phyloP scores from a whole-genome alignment of 2,888 invertebrate genomes.

The Stenotaenia linearis region DNA sequence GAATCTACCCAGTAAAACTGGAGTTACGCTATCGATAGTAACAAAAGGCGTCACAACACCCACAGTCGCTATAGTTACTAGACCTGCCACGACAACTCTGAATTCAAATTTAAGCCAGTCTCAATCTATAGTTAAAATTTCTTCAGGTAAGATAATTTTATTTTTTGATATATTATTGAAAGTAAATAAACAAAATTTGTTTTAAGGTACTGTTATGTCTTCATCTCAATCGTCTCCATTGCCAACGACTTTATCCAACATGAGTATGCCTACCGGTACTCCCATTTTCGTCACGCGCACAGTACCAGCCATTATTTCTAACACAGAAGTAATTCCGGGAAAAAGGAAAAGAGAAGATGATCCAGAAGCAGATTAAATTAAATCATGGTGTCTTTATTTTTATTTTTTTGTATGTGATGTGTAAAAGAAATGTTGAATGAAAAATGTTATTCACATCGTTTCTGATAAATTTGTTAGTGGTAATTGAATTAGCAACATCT shows the following conservation, averaged over 20 bases:
- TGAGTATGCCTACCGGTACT: conserved; percentile 28
- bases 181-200: not conserved
- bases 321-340: conserved; percentile 21
- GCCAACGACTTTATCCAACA: not conserved
- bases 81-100: conserved; percentile 31
- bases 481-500: too few species aligned
- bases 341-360: conserved; percentile 67
- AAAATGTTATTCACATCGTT: too few species aligned
- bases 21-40: conserved; percentile 36
- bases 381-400: not conserved
- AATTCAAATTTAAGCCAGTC: conserved; percentile 28
- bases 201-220: not conserved
- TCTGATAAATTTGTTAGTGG: too few species aligned
- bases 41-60: conserved; percentile 34
- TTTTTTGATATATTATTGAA: not conserved
- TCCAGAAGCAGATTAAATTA: conserved; percentile 46
- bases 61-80: conserved; percentile 35
- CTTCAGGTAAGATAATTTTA: conserved; percentile 35
- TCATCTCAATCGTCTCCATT: not conserved
- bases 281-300: conserved; percentile 34
- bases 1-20: conserved; percentile 36
- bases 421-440: too few species aligned
- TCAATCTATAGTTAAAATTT: conserved; percentile 60
- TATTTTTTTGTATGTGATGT: not conserved
- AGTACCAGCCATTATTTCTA: conserved; percentile 28